Conservation (phyloP, 1,140 invertebrate species). For the fruit fly (Drosophila melanogaster) region Release_6_plus_ISO1_MT NT_033779.5:9658501-9659000, state of each 20-base stretch:
- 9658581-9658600: slow-evolving; percentile 7
- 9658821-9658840: too few species aligned
- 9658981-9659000: not conserved
- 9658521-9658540: slow-evolving; percentile 12
- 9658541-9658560: slow-evolving; percentile 25
- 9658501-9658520: not conserved
- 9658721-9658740: slow-evolving; percentile 8
- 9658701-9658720: slow-evolving; percentile 13
- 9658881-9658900: too few species aligned
- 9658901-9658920: too few species aligned
- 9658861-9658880: not conserved
- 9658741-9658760: slow-evolving; percentile 13
- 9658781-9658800: not conserved
- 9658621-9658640: slow-evolving; percentile 33
- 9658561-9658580: not conserved
- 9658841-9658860: not conserved
- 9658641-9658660: slow-evolving; percentile 30
- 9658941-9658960: not conserved
- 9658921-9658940: not conserved
- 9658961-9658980: slow-evolving; percentile 18
- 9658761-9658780: slow-evolving; percentile 5
- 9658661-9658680: slow-evolving; percentile 12
- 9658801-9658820: not conserved
- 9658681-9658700: slow-evolving; percentile 7
- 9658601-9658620: slow-evolving; percentile 56